A percentile compares a stretch with the other conserved stretches of the same genome.
Evolutionary conservation across 2,797 vertebrate species (phyloP).

Genomic region (Adelosebastes latens): DNA sequence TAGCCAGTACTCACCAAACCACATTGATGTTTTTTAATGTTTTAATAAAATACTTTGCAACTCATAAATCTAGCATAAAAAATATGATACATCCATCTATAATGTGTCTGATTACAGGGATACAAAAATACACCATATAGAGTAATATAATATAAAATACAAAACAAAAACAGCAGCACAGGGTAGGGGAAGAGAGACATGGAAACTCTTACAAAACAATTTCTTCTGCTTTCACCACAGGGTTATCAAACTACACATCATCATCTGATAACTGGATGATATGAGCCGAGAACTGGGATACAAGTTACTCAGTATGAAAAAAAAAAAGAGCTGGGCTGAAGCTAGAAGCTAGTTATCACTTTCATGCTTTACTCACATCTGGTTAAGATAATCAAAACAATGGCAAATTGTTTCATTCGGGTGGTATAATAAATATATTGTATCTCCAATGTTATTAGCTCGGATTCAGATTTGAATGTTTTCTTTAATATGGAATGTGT

Average conservation of each 20-base stretch:
- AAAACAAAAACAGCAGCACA: constrained; percentile 50
- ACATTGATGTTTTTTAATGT: constrained; percentile 17
- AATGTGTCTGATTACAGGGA: constrained; percentile 55
- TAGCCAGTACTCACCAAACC: not conserved
- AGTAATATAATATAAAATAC: constrained; percentile 41
- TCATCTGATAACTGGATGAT: constrained; percentile 13
- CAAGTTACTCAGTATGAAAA: not conserved
- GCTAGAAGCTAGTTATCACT: not conserved
- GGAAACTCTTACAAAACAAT: not conserved
- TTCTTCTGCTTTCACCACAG: constrained; percentile 16
- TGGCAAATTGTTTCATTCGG: not conserved
- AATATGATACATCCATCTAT: constrained; percentile 79
- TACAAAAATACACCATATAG: constrained; percentile 54
- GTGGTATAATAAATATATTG: not conserved
- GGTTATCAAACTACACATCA: constrained; percentile 18
- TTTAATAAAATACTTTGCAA: constrained; percentile 64
- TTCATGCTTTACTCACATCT: constrained; percentile 13
- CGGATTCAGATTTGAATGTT: not conserved
- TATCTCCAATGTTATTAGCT: not conserved
- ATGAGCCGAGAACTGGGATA: not conserved
- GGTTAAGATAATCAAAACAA: not conserved
- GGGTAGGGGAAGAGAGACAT: constrained; percentile 8
- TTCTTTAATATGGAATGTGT: not conserved
- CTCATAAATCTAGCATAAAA: constrained; percentile 55
- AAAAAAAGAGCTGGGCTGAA: not conserved